These are phyloP conservation scores for Chrysomallon squamiferum DNA, from an alignment of 1,140 invertebrate species.

Conservation along the genomic window DNA sequence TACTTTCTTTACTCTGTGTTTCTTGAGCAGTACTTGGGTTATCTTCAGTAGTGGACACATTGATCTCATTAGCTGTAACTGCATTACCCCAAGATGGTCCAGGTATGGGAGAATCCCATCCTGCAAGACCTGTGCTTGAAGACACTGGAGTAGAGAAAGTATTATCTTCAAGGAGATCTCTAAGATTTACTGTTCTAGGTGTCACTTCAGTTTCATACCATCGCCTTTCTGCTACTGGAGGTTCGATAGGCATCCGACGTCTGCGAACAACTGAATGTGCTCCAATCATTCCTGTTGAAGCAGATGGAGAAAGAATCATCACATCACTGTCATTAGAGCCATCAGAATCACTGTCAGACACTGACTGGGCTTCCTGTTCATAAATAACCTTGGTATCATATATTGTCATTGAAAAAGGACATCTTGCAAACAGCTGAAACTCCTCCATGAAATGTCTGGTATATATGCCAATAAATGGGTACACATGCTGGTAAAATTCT, in stretches of 20 bases:
- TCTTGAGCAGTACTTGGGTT: no score
- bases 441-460: conserved; percentile 86
- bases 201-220: background rate
- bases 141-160: background rate
- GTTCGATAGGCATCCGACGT: background rate
- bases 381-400: conserved; percentile 65
- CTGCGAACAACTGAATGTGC: background rate
- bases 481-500: conserved; percentile 71
- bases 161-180: background rate
- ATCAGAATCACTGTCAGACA: conserved; percentile 25
- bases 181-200: background rate
- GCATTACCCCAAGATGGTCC: conserved; percentile 35
- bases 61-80: no score
- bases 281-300: background rate
- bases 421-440: conserved; percentile 83
- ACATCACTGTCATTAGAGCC: conserved; percentile 33
- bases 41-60: no score
- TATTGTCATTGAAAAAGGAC: conserved; percentile 82
- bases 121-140: background rate
- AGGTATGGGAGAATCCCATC: conserved; percentile 38
- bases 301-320: conserved; percentile 19
- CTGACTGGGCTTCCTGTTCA: conserved; percentile 28
- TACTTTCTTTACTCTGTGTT: background rate
- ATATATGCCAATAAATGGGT: conserved; percentile 57
- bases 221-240: background rate